Percentiles rank a stretch among this genome's conserved stretches.
Conservation (phyloP, 2,797 vertebrate species). For the Ptychobarbus kaznakovi region DNA sequence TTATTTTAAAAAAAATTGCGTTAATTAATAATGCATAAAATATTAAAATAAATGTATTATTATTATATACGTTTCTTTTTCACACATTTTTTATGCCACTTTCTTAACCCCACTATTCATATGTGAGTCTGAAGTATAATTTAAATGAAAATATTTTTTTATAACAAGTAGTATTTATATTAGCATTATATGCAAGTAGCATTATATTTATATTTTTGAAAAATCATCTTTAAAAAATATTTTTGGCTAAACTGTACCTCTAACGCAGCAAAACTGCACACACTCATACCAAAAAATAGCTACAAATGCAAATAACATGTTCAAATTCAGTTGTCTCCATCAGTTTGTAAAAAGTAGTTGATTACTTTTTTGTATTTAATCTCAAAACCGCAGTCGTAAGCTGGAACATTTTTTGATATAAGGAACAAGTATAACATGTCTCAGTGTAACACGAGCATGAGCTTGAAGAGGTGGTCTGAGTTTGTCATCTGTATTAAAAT, state of each 20-base stretch:
- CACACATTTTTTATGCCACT: neutral
- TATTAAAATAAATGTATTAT: no score
- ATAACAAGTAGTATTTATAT: neutral
- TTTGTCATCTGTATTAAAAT: slow-evolving; percentile 15
- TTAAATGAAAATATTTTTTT: neutral
- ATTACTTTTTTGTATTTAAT: neutral
- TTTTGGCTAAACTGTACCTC: neutral
- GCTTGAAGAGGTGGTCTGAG: neutral
- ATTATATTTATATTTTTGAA: neutral
- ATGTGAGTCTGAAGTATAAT: neutral
- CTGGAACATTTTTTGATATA: neutral
- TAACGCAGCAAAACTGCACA: neutral
- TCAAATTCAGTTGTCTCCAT: neutral
- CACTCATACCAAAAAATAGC: neutral
- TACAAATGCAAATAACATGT: neutral
- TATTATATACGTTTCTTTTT: neutral
- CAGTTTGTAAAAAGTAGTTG: neutral
- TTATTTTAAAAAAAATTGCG: no score
- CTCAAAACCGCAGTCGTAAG: neutral
- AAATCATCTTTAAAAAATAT: no score
- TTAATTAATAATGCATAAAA: no score
- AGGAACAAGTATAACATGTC: neutral
- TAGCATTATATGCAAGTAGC: no score
- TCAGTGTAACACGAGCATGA: neutral
- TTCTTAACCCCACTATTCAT: neutral